A percentile compares a stretch with the other conserved stretches of the same genome.
Conservation (phyloP, 1,140 invertebrate species). For the Drosophila micromelanica region DNA sequence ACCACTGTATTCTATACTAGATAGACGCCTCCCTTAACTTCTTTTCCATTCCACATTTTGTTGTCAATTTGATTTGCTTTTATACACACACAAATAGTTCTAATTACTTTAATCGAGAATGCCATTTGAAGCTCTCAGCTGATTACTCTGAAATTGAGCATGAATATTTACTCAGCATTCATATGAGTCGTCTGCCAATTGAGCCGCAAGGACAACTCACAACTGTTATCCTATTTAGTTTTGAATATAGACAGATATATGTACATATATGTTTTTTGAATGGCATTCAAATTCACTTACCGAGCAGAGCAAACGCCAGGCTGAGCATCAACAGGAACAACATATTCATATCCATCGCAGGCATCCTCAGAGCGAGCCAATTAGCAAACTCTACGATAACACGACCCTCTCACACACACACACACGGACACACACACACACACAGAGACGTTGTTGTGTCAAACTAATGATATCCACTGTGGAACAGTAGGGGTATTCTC, state of each 20-base stretch:
- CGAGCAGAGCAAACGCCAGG: slow-evolving; percentile 31
- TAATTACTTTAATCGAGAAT: slow-evolving; percentile 1
- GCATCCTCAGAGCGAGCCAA: slow-evolving; percentile 44
- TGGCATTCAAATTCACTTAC: slow-evolving; percentile 49
- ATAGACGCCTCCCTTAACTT: too few relatives aligned
- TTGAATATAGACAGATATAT: not conserved
- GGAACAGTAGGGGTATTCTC: slow-evolving; percentile 37
- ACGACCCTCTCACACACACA: slow-evolving; percentile 36
- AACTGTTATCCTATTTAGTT: slow-evolving; percentile 1
- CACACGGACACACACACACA: slow-evolving; percentile 17
- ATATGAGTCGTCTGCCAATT: not conserved
- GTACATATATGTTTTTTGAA: not conserved
- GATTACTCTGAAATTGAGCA: not conserved
- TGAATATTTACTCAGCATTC: slow-evolving; percentile 6
- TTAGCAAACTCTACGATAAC: slow-evolving; percentile 60
- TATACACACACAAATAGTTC: not conserved
- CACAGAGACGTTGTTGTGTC: slow-evolving; percentile 24
- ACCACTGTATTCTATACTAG: too few relatives aligned
- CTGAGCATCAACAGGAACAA: slow-evolving; percentile 24
- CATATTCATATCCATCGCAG: slow-evolving; percentile 43
- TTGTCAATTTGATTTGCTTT: not conserved
- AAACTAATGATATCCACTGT: slow-evolving; percentile 33
- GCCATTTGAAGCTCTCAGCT: not conserved
- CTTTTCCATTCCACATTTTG: too few relatives aligned
- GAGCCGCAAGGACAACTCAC: not conserved